Evolutionary conservation across 2,888 invertebrate species (phyloP).

Genomic region (Drosophila pegasa): DNA sequence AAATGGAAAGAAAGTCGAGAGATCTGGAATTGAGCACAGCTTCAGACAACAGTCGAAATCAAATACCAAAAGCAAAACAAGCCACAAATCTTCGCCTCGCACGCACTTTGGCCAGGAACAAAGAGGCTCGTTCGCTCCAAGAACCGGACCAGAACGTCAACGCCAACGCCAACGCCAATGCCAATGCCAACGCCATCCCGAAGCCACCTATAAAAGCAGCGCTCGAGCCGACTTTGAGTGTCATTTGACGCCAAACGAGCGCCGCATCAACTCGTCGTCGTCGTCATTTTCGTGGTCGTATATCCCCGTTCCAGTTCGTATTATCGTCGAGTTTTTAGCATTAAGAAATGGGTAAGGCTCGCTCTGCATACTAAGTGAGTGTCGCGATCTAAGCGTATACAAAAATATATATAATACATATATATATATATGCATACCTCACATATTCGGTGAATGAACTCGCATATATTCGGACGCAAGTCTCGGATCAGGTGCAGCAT

Average conservation of each 20-base stretch:
- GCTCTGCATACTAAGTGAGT: constrained; percentile 62
- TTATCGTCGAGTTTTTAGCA: constrained; percentile 35
- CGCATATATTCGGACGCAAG: constrained; percentile 3
- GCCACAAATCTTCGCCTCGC: constrained; percentile 28
- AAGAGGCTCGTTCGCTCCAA: constrained; percentile 67
- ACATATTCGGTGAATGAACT: constrained; percentile 70
- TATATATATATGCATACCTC: neutral
- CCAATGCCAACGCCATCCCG: constrained; percentile 32
- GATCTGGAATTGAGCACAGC: constrained; percentile 72
- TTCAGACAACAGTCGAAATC: constrained; percentile 21
- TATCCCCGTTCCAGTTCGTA: constrained; percentile 24
- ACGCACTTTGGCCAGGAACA: constrained; percentile 79
- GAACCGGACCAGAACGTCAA: constrained; percentile 59
- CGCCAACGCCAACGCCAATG: constrained; percentile 18
- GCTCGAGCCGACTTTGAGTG: constrained; percentile 52
- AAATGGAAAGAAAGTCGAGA: constrained; percentile 71
- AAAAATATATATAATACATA: neutral
- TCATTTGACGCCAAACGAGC: constrained; percentile 76
- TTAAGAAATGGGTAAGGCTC: constrained; percentile 71
- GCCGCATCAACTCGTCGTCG: constrained; percentile 42
- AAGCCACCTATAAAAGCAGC: constrained; percentile 71
- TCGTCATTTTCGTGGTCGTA: constrained; percentile 18
- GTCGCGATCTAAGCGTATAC: constrained; percentile 28
- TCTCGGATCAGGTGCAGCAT: constrained; percentile 30
- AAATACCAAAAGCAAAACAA: constrained; percentile 19